Conservation (phyloP, 2,113 vertebrate species). For the Myotis yumanensis region DNA sequence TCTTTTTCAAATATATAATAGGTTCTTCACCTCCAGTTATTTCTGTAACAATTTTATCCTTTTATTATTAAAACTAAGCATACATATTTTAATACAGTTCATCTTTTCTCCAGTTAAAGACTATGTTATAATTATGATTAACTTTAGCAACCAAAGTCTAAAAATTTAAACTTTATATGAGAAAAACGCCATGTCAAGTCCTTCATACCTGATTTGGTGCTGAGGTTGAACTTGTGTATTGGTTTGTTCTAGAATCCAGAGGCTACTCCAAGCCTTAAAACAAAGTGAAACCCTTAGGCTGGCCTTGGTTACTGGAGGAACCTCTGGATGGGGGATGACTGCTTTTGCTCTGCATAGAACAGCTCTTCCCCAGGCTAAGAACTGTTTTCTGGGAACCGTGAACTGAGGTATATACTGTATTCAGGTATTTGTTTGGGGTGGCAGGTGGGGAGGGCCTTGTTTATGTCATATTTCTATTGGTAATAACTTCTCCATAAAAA, state of each 20-base stretch:
- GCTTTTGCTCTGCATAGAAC: background rate
- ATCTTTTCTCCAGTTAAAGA: conserved; percentile 48
- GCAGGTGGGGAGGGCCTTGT: background rate
- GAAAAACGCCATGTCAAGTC: background rate
- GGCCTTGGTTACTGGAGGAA: background rate
- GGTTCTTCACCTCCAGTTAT: conserved; percentile 36
- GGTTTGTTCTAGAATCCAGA: background rate
- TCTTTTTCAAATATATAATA: conserved; percentile 64
- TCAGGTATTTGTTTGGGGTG: background rate
- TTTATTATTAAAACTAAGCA: conserved; percentile 48
- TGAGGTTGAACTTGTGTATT: background rate
- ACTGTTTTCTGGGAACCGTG: background rate
- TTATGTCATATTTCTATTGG: background rate
- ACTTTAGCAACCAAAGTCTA: conserved; percentile 34
- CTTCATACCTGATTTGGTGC: background rate
- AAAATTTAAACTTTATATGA: conserved; percentile 9
- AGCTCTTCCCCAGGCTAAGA: background rate
- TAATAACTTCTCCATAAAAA: background rate
- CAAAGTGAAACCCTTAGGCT: background rate
- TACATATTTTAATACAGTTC: conserved; percentile 22
- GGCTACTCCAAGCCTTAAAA: background rate
- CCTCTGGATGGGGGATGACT: background rate
- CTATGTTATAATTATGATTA: conserved; percentile 3
- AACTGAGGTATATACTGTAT: background rate
- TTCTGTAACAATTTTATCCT: conserved; percentile 56